These are phyloP conservation scores for Orientallactaga bullata DNA, from an alignment of 2,113 vertebrate genomes.

Conservation along the genomic window DNA sequence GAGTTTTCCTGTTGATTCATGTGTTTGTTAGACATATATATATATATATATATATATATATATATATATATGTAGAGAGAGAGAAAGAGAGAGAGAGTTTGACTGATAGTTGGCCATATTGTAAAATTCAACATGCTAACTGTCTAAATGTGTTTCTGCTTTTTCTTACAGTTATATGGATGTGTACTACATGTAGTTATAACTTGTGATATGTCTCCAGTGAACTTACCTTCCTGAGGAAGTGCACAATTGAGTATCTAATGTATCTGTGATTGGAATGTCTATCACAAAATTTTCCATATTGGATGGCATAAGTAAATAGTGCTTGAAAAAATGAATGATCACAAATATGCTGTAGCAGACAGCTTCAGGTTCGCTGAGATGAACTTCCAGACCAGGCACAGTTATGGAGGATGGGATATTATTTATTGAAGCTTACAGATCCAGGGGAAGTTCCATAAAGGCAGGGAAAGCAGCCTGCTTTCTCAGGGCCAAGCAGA, in stretches of 20 bases:
- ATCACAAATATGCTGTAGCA: too few relatives aligned
- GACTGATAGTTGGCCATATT: background rate
- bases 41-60: background rate
- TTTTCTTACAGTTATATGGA: background rate
- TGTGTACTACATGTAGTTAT: background rate
- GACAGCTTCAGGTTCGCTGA: too few relatives aligned
- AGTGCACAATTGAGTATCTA: rapidly evolving
- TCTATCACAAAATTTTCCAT: too few relatives aligned
- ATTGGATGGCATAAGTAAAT: background rate
- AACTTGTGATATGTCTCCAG: background rate
- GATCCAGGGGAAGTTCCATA: too few relatives aligned
- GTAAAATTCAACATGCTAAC: background rate
- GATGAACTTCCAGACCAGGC: too few relatives aligned
- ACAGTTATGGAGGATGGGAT: too few relatives aligned
- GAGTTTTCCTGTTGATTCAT: too few relatives aligned
- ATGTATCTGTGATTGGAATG: background rate
- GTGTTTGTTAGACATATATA: background rate
- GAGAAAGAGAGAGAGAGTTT: background rate
- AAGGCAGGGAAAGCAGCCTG: too few relatives aligned
- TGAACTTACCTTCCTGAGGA: background rate
- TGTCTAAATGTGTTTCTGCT: background rate
- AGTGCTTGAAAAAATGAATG: too few relatives aligned
- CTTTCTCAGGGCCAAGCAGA: too few relatives aligned
- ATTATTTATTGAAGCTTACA: too few relatives aligned
- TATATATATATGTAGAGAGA: too few relatives aligned